These are phyloP conservation scores for Poecile montanus DNA, from an alignment of 2,797 vertebrate genomes.

Conservation along the genomic window DNA sequence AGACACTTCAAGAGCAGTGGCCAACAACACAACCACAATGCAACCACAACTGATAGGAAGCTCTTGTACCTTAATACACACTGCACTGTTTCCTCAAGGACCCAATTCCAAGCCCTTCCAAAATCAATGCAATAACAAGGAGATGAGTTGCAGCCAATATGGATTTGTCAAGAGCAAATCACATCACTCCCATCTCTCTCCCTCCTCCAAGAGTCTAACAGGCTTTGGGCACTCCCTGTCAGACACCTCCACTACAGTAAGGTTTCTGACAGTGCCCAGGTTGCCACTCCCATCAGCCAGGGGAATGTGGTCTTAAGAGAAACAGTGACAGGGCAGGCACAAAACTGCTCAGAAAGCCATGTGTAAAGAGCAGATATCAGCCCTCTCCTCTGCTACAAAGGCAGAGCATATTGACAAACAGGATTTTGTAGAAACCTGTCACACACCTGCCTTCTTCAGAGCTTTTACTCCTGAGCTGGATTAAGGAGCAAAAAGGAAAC, in stretches of 20 bases:
- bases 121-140: conserved; percentile 61
- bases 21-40: background rate
- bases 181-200: conserved; percentile 33
- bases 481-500: background rate
- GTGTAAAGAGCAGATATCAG: background rate
- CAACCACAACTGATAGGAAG: background rate
- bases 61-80: background rate
- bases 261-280: background rate
- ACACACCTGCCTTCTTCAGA: background rate
- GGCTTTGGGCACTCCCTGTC: background rate
- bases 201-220: background rate
- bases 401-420: background rate
- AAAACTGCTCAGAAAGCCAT: background rate
- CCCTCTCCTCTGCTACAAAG: background rate
- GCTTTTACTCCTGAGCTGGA: background rate
- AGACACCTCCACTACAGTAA: background rate
- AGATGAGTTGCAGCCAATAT: conserved; percentile 60
- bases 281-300: background rate
- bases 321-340: background rate
- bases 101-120: conserved; percentile 12
- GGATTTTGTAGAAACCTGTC: background rate
- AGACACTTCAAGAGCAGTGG: background rate
- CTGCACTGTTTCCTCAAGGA: background rate
- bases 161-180: conserved; percentile 58
- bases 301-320: background rate